Base-by-base conservation (phyloP, 2,888 invertebrate genomes). In the Drosophila kanekoi region DNA sequence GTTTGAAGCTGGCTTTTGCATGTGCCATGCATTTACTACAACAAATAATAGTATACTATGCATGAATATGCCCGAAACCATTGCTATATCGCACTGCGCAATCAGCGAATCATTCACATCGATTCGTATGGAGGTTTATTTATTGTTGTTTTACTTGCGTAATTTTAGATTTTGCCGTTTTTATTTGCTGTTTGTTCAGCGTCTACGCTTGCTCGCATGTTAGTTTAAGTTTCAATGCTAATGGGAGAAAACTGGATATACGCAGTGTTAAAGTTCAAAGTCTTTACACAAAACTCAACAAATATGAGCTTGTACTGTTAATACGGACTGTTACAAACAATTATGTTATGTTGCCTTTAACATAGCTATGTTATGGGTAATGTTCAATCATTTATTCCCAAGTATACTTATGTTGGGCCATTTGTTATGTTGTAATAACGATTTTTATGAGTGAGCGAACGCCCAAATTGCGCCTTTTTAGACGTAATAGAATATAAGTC, bases 1-100 rank as follows among this genome's bases (percentile, higher is more conserved):
- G 41, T 23, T 48, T 8, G 8, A 33, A 20, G 23, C 8, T 33
- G 5, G 8, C 37, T 40, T 14, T 61, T 62, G 74, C 76, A 75
- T 71, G 66, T 23, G 40, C 40, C 20, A 20, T 11, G 4, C 37
- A 11, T 11, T 33, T 4, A 14, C 16, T 32, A 23, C 35, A 10
- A 9, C n/a, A 3, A 18, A 37, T 10, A 13, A 5, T 14, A n/a
- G 11, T 16, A 28, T 16, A 33, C 2, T 16, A 3, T 16, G 41
- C 11, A n/a, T 1, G 9, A 20, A 11, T 16, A 23, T 23, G 23
- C 35, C 23, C 9, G 3, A 32, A 16, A 6, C 1, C 9, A 33
- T 40, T 59, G 18, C 8, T 20, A 51, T 47, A 51, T 53, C 56
- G n/a, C 6, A 49, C 38, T 45, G 45, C 38, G 57, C 44, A 67